Conservation (phyloP, 2,113 vertebrate genomes). For the Eonycteris spelaea region DNA sequence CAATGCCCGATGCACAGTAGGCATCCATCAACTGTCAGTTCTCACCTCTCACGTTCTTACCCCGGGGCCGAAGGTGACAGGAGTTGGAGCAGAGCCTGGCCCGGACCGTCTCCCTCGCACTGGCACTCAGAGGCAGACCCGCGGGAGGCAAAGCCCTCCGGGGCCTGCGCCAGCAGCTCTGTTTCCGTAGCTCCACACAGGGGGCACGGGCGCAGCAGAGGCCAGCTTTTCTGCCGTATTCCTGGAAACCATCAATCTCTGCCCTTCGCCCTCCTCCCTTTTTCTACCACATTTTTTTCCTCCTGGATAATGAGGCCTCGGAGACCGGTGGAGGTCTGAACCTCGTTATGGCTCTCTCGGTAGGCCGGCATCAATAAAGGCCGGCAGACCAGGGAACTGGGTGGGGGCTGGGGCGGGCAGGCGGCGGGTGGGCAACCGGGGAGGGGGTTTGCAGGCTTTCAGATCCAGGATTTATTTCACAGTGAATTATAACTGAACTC, state of each 20-base stretch:
- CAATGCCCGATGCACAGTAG: background rate
- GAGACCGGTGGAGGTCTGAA: conserved; percentile 83
- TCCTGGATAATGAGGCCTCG: conserved; percentile 86
- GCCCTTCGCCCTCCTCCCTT: conserved; percentile 77
- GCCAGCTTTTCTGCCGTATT: conserved; percentile 66
- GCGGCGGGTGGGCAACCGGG: conserved; percentile 49
- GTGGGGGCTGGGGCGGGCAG: conserved; percentile 71
- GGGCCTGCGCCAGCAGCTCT: background rate
- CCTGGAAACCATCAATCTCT: conserved; percentile 79
- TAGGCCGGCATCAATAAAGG: conserved; percentile 80
- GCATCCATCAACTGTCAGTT: background rate
- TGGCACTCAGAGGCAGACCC: rapidly evolving
- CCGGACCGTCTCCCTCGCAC: rapidly evolving
- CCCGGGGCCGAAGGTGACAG: background rate
- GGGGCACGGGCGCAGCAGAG: conserved; percentile 23
- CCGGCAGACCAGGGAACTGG: conserved; percentile 64
- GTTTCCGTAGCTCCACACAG: background rate
- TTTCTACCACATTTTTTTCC: conserved; percentile 78
- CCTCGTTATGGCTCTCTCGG: conserved; percentile 80
- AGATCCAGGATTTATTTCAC: conserved; percentile 79
- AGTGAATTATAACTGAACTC: conserved; percentile 81
- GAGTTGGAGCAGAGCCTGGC: background rate
- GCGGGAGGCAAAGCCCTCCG: background rate
- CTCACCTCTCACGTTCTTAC: background rate
- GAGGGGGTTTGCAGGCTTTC: conserved; percentile 68